Percentiles rank a stretch among this genome's conserved stretches.
Evolutionary conservation across 1,140 invertebrate species (phyloP).

Genomic region (Trichomalopsis sarcophagae): DNA sequence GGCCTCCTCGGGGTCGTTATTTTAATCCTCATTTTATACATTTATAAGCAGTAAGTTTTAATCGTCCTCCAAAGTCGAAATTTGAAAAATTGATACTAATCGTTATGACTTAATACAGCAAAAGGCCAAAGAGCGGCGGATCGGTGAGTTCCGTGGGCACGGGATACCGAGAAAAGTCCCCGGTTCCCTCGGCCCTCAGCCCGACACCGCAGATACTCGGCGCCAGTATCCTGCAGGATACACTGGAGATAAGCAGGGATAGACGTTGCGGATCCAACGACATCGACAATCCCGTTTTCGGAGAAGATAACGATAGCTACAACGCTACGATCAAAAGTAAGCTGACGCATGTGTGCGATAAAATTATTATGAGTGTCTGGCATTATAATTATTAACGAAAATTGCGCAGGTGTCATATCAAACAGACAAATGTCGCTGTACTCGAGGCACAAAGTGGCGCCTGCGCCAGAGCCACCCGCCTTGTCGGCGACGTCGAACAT

Average conservation of each 20-base stretch:
- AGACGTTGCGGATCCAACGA: constrained; percentile 58
- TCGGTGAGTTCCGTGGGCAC: constrained; percentile 70
- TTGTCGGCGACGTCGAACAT: constrained; percentile 71
- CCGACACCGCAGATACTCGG: constrained; percentile 70
- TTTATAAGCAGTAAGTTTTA: constrained; percentile 83
- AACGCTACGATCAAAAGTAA: constrained; percentile 76
- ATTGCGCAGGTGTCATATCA: constrained; percentile 53
- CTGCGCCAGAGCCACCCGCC: constrained; percentile 71
- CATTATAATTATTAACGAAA: not conserved
- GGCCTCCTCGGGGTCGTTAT: constrained; percentile 84
- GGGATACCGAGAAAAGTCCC: constrained; percentile 71
- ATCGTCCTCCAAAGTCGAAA: not conserved
- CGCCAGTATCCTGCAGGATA: constrained; percentile 67
- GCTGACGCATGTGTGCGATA: not conserved
- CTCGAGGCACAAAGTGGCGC: constrained; percentile 72
- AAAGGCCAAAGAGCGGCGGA: constrained; percentile 73
- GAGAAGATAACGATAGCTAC: constrained; percentile 68
- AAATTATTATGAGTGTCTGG: too few species aligned
- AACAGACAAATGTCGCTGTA: constrained; percentile 66
- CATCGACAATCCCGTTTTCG: constrained; percentile 71
- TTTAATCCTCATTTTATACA: constrained; percentile 82
- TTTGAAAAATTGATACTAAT: too few species aligned
- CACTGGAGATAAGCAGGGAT: constrained; percentile 61
- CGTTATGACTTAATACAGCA: constrained; percentile 62
- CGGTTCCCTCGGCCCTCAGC: constrained; percentile 68